Base-by-base conservation (phyloP, 2,113 vertebrate species). In the Lathamus discolor region DNA sequence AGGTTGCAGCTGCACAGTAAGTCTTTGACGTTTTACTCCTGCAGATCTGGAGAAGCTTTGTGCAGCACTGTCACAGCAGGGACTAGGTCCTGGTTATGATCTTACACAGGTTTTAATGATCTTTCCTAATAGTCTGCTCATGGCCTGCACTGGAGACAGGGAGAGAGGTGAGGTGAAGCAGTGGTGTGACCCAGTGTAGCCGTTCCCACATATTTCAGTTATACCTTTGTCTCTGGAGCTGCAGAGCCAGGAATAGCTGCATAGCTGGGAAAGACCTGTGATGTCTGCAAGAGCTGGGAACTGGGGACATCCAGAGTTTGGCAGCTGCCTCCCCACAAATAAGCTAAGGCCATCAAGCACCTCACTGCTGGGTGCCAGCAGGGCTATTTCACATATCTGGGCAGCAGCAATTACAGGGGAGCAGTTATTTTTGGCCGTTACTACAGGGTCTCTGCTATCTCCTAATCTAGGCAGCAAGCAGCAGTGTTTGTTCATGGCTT, bases 401-500 rank as follows among this genome's bases (percentile, higher is more conserved):
- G 86, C 41, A 76, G 52, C 55, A 92, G 11, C 17, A 5, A 25
- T 90, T 81, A 88, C 52, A 62, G 20, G 43, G 8, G 10, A 86
- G 41, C 57, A 57, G 80, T 84, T 94, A 44, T 70, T 82, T 87
- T 89, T 79, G 63, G 44, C 70, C 39, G 9, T 69, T 85, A 8
- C 74, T 87, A 24, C 25, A 63, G 27, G 83, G 44, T 76, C 57
- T 87, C 44, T 89, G 77, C 69, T 95, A 85, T 95, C 93, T 94
- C 48, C 81, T 55, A 35, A 95, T 92, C 91, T 66, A 73, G 84
- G 69, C 67, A 89, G 81, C 86, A 92, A 91, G 86, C 57, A 92
- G 80, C 82, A 92, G 52, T 93, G 74, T 96, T 95, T 95, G 95
- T 55, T 91, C 77, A 84, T 17, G 69, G 73, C 35, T 66, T 75